A percentile compares a stretch with the other conserved stretches of the same genome.
phyloP scores from a whole-genome alignment of 2,113 vertebrate genomes.

The Pelecanus crispus region DNA sequence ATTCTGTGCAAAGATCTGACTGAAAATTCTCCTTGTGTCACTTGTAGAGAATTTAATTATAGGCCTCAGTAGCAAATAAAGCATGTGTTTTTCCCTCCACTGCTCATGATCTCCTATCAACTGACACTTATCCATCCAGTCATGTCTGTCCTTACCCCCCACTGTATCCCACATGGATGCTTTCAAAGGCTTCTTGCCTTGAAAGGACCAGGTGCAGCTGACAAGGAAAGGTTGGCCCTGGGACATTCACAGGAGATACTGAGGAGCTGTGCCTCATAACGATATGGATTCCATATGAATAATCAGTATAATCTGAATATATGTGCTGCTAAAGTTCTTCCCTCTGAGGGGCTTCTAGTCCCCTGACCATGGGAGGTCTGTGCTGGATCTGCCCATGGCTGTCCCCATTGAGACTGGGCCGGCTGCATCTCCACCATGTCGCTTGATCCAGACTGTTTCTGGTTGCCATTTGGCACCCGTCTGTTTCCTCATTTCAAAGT shows the following conservation, averaged over 20 bases:
- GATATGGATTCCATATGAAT: neutral
- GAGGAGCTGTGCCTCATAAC: neutral
- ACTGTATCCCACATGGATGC: neutral
- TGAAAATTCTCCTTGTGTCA: neutral
- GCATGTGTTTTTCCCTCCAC: neutral
- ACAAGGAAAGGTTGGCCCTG: neutral
- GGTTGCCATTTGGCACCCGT: constrained; percentile 43
- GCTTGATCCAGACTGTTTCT: neutral
- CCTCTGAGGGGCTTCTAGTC: neutral
- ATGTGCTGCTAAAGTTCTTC: neutral
- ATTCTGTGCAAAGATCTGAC: neutral
- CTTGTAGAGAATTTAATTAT: neutral
- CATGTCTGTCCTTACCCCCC: fast-evolving
- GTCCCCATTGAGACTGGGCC: neutral
- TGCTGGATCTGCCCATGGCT: neutral
- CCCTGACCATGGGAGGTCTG: neutral
- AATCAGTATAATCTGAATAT: neutral
- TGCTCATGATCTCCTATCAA: neutral
- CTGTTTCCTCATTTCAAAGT: constrained; percentile 58
- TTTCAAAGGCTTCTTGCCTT: neutral
- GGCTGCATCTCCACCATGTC: neutral
- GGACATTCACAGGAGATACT: neutral
- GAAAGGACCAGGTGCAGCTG: neutral
- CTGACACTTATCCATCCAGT: neutral
- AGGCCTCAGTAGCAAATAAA: neutral